phyloP scores from a whole-genome alignment of 2,797 vertebrate species.

The Hippocampus kuda region DNA sequence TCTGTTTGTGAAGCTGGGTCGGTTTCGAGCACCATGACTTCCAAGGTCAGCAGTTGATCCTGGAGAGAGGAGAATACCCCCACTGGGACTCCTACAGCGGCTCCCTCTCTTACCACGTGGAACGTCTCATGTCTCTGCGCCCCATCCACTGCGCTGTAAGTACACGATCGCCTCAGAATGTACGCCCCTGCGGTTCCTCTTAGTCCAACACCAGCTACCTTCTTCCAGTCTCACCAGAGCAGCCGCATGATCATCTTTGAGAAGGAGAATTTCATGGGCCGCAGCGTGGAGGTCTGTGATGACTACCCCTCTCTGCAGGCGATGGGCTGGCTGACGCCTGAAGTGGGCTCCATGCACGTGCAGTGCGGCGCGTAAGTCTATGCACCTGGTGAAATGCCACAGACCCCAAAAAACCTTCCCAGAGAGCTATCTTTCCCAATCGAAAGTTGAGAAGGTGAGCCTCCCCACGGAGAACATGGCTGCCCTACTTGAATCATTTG shows the following conservation, averaged over 20 bases:
- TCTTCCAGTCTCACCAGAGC: conserved; percentile 62
- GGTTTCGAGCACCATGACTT: conserved; percentile 77
- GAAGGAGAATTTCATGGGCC: conserved; percentile 75
- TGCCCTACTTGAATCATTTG: too few species aligned
- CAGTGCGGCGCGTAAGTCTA: conserved; percentile 73
- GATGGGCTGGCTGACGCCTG: conserved; percentile 72
- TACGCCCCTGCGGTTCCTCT: not conserved
- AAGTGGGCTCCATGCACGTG: conserved; percentile 77
- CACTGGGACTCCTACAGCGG: conserved; percentile 77
- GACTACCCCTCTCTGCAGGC: conserved; percentile 77
- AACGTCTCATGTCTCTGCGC: conserved; percentile 69
- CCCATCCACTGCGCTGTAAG: conserved; percentile 74
- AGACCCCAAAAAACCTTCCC: not conserved
- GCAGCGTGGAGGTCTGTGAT: conserved; percentile 66
- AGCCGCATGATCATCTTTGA: conserved; percentile 68
- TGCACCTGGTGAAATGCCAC: not conserved
- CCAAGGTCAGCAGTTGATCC: conserved; percentile 77
- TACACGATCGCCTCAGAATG: conserved; percentile 4
- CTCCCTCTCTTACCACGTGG: conserved; percentile 68
- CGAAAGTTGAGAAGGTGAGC: not conserved
- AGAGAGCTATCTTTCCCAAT: not conserved
- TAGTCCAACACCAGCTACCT: not conserved
- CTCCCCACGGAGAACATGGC: too few species aligned
- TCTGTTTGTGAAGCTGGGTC: conserved; percentile 62
- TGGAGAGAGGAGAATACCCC: conserved; percentile 77